Evolutionary conservation across 2,888 invertebrate genomes (phyloP), one percentile per base, ranked within the genome.

Genomic region (Peribatodes rhomboidaria): DNA sequence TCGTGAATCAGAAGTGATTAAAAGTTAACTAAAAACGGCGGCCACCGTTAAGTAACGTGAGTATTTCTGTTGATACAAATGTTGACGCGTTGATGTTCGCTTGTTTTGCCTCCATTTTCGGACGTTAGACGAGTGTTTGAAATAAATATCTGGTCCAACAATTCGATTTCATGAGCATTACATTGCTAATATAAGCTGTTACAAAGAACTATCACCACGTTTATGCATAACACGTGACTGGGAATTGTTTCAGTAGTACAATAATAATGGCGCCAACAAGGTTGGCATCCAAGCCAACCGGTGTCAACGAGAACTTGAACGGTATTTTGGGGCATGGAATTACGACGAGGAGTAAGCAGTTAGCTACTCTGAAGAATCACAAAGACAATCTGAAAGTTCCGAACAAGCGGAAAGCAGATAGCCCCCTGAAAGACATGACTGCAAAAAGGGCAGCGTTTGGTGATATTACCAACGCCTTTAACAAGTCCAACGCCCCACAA

Each of bases 381-480:
- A 88, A 89, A 74, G 85, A 90, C 67, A 82, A 75, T 69, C 83
- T 94, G 72, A 94, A 94, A 80, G 85, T 91, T 22, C 92, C 95
- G 59, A 94, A 94, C 55, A 98, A 98, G 85, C 94, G 98, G 80
- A 98, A 98, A 94, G 97, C 97, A 1, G 95, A 95, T 70, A 97
- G 97, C 61, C 97, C 97, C 4, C 81, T 95, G 47, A 97, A 96
- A 87, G 96, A 96, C 82, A 95, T 95, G 73, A 95, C 94, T 55
- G 94, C 95, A 6, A 98, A 97, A 85, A 94, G 98, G 77, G 96
- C 97, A 44, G 98, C 98, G 2, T 95, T 98, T 81, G 97, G 97
- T 67, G 98, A 98, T 85, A 95, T 98, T 72, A 97, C 97, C 55
- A 98, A 97, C 89, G 96, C 95, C 70, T 87, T 90, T 73, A 88